Base-by-base conservation (phyloP, 2,888 invertebrate genomes). In the Stenurella melanura region DNA sequence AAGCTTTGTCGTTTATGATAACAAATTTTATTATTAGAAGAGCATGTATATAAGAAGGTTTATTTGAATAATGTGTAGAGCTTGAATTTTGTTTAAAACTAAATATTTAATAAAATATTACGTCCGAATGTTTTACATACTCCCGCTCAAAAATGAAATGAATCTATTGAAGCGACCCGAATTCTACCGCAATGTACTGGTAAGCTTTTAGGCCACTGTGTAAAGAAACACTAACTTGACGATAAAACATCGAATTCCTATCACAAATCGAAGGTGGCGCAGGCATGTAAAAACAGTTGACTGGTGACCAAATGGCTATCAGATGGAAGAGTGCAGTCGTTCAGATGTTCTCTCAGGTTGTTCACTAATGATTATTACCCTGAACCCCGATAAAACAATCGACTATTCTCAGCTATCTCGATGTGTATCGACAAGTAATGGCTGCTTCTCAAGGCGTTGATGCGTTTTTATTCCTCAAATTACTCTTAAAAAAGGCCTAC, bases 321-420 rank as follows among this genome's bases (percentile, higher is more conserved):
- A 69, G 80, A 77, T 78, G 76, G 58, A 73, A 74, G 74, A 77
- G 74, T 74, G 75, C 72, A 77, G 70, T 74, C 68, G 79, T 75
- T 78, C 76, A 74, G 80, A 82, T 82, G 83, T 82, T 82, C 78
- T 77, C 79, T 78, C 80, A 74, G 79, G 78, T 82, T 81, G 81
- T 81, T 79, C 79, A 80, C 86, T 86, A 87, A 87, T 87, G 87
- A 87, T 87, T 86, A 87, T 87, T 86, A 81, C 86, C 82, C 79
- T 78, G 81, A 78, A 80, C 83, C 80, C 83, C 84, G 85, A 87
- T 87, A 87, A 87, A 86, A 87, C 86, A 85, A 86, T 86, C 85
- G 85, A 71, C 78, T 74, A 73, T 80, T 75, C 81, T 74, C 77
- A 75, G 78, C 74, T 86, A 87, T 86, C 87, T 87, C 81, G 84